Evolutionary conservation across 2,888 invertebrate genomes (phyloP), one percentile per base, ranked within the genome.

Genomic region (Drosophila paramelanica): DNA sequence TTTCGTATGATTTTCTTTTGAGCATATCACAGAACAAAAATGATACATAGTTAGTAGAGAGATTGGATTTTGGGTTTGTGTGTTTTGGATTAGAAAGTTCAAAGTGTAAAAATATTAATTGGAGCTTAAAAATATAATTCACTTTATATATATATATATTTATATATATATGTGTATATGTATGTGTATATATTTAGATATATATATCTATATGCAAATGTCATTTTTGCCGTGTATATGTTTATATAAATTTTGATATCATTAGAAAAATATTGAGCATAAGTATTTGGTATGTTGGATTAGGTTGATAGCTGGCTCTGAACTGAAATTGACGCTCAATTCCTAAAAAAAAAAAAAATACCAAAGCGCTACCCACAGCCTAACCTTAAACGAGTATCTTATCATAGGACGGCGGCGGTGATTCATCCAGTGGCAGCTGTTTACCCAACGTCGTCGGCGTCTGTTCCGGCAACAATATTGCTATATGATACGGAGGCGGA

Each of bases 401-500:
- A 82, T 95, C 95, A 91, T 96, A 96, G 72, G 96, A 95, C 65
- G 96, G 96, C 65, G 96, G 96, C 71, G 95, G 94, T 52, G 94
- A 94, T 91, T 94, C 95, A 81, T 94, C 93, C 89, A 72, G 81
- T 57, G 85, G 78, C 65, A 77, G 56, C 58, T 80, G 85, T 53
- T 87, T 89, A 39, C 79, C 89, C 75, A 84, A 46, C 23, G 73
- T 73, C 47, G 89, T 69, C 52, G 81, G 67, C 17, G 89, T 85
- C 56, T 88, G 85, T 20, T 94, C 94, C 59, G 96, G 96, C 89
- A 96, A 94, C 79, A 96, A 93, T 86, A 96, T 95, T 42, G 96
- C 96, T 93, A 96, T 96, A 93, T 96, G 96, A 93, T 96, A 96
- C 10, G 96, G 96, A n/a, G 96, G 96, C 20, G 96, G 95, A 6